Percentiles rank a stretch among this genome's conserved stretches.
Evolutionary conservation across 2,797 vertebrate species (phyloP).

Genomic region (Catharus ustulatus): DNA sequence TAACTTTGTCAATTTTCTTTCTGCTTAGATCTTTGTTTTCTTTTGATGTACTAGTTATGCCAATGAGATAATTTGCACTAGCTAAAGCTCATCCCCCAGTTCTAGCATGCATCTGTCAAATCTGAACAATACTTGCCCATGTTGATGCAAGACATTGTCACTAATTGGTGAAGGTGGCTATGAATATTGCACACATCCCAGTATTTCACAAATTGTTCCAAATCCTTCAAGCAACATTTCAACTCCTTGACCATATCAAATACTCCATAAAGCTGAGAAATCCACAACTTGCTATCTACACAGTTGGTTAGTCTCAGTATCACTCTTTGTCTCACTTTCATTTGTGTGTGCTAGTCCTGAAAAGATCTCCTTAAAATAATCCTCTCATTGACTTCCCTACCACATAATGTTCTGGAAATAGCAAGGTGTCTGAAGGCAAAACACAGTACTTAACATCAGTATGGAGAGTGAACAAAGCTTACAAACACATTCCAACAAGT

Average conservation of each 20-base stretch:
- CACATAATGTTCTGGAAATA: background rate
- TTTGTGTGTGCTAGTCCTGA: background rate
- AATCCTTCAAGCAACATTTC: background rate
- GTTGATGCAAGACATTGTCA: background rate
- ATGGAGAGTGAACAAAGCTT: background rate
- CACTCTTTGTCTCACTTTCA: background rate
- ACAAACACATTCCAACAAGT: background rate
- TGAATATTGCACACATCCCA: background rate
- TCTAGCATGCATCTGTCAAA: background rate
- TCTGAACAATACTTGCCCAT: background rate
- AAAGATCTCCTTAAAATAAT: background rate
- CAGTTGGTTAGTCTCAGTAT: background rate
- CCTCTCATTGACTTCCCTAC: background rate
- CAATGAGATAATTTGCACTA: background rate
- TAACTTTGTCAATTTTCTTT: background rate
- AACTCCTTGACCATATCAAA: background rate
- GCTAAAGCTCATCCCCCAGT: background rate
- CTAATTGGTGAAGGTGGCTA: background rate
- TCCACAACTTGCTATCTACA: background rate
- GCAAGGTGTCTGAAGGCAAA: conserved; percentile 11
- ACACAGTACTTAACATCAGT: background rate
- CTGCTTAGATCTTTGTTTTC: background rate
- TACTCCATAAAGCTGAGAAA: background rate
- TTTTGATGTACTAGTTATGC: background rate
- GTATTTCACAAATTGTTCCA: background rate